Evolutionary conservation across 2,113 vertebrate species (phyloP).

Genomic region (Pongo abelii): DNA sequence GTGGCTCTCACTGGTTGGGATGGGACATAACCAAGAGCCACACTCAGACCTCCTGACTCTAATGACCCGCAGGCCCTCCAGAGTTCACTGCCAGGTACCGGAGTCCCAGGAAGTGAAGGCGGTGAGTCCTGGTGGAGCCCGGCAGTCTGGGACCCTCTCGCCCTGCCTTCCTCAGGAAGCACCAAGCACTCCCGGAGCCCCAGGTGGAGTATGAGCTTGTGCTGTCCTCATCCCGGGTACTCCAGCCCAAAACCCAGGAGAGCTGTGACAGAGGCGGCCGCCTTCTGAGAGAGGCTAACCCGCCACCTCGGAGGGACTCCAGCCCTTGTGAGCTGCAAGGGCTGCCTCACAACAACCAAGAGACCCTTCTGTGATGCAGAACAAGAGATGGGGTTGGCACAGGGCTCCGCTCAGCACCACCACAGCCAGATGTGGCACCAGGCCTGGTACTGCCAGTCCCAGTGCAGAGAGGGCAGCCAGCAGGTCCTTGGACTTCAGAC

Average conservation of each 20-base stretch:
- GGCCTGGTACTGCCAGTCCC: rapidly evolving
- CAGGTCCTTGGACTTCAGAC: background rate
- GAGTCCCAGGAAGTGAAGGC: background rate
- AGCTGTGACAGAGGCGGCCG: too few species aligned
- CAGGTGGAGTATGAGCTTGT: rapidly evolving
- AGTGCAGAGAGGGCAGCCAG: background rate
- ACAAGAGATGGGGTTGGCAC: background rate
- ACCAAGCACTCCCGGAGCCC: background rate
- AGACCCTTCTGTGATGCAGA: rapidly evolving
- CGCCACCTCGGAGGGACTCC: background rate
- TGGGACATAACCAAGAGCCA: background rate
- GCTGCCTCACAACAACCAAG: background rate
- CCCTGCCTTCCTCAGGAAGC: background rate
- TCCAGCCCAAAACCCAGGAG: too few species aligned
- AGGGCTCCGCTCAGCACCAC: rapidly evolving
- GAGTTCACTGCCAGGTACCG: background rate
- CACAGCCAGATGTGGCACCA: background rate
- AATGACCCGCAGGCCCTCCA: rapidly evolving
- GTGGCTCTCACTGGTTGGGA: background rate
- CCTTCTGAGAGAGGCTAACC: background rate
- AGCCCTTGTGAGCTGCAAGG: background rate
- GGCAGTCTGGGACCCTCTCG: background rate
- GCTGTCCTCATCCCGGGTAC: background rate
- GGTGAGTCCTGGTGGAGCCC: background rate
- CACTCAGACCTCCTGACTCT: background rate